Evolutionary conservation across 2,797 vertebrate species (phyloP).

Genomic region (Tamandua tetradactyla): DNA sequence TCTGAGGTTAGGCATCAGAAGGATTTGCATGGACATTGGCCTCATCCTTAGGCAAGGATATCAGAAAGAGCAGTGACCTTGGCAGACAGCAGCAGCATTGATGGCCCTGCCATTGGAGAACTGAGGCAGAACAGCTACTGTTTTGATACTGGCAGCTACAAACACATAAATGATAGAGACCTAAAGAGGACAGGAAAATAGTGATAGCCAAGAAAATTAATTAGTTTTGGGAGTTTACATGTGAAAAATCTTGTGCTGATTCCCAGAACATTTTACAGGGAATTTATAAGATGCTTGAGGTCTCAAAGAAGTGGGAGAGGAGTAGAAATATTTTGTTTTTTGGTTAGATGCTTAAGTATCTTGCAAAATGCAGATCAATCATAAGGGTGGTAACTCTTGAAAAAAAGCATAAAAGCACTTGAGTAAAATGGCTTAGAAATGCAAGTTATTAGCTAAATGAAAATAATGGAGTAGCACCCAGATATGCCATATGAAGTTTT

Average conservation of each 20-base stretch:
- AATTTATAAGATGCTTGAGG: not conserved
- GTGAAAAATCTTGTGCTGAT: not conserved
- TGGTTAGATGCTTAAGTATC: not conserved
- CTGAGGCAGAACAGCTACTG: not conserved
- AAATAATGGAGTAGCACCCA: not conserved
- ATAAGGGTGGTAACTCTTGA: not conserved
- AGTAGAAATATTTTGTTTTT: conserved; percentile 39
- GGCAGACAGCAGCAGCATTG: not conserved
- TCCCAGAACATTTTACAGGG: conserved; percentile 34
- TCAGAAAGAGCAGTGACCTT: no score
- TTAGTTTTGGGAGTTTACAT: not conserved
- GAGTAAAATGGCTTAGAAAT: not conserved
- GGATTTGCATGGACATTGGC: not conserved
- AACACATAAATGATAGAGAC: not conserved
- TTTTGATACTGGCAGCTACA: not conserved
- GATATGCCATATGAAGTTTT: conserved; percentile 7
- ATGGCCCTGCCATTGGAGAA: not conserved
- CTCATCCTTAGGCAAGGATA: not conserved
- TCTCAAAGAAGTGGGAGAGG: conserved; percentile 34
- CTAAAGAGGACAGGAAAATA: not conserved
- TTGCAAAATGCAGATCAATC: conserved; percentile 22
- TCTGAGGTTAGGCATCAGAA: not conserved
- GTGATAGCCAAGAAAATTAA: not conserved
- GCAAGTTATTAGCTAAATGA: conserved; percentile 10
- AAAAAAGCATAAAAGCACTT: not conserved